Percentiles rank a stretch among this genome's conserved stretches.
phyloP scores from a whole-genome alignment of 2,113 vertebrate genomes.

The Neotragus moschatus region DNA sequence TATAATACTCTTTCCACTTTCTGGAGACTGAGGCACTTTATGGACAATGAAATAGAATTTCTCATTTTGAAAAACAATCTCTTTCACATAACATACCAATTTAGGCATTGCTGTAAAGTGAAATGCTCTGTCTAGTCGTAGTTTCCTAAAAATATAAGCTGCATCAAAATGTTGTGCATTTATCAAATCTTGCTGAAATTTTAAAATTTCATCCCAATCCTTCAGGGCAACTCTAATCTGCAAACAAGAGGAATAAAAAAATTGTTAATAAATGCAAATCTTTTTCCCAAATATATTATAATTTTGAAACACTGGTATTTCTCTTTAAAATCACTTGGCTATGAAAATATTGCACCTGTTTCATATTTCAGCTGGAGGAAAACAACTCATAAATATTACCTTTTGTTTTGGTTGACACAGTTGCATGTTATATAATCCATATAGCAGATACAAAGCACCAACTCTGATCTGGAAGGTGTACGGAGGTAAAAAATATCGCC shows the following conservation, averaged over 20 bases:
- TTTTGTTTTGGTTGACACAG: conserved; percentile 86
- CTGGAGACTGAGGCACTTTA: neutral
- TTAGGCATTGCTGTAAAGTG: conserved; percentile 91
- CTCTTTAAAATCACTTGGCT: neutral
- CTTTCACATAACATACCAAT: conserved; percentile 78
- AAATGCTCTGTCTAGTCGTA: conserved; percentile 88
- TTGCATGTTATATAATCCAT: conserved; percentile 88
- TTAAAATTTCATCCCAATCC: conserved; percentile 89
- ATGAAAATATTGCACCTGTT: neutral
- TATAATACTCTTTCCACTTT: neutral
- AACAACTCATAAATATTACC: conserved; percentile 77
- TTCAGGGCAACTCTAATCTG: conserved; percentile 92
- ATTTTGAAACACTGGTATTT: neutral
- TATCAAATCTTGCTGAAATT: conserved; percentile 87
- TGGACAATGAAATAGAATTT: neutral
- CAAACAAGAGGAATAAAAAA: conserved; percentile 3
- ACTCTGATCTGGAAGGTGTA: conserved; percentile 95
- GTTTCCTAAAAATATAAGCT: conserved; percentile 84
- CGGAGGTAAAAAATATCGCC: conserved; percentile 87
- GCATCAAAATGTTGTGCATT: conserved; percentile 89
- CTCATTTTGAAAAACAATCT: neutral
- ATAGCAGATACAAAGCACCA: conserved; percentile 92
- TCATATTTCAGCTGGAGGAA: neutral
- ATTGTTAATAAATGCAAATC: neutral
- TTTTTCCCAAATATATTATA: neutral